Evolutionary conservation across 37 sponge, comb jelly and placozoan genomes (phyloP), one percentile per base, ranked within the genome.

Genomic region (Theonella swinhoei): DNA sequence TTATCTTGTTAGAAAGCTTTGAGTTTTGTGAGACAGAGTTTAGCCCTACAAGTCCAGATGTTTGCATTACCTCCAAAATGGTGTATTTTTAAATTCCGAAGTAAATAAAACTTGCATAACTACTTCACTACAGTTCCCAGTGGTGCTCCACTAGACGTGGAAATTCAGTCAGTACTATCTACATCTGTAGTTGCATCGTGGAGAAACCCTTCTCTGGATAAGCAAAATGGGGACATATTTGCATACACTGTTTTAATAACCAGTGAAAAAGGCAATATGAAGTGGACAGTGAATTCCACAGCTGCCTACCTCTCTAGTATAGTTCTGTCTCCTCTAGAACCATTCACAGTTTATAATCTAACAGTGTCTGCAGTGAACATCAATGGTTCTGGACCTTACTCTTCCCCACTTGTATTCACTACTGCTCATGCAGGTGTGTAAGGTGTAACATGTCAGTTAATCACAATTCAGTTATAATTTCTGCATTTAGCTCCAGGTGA

Each of bases 191-290:
- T 62, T 22, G 32, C 70, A 37, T 66, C 79, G 17, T 85, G 86
- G 86, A 40, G 30, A 0, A 65, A 72, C 23, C 87, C 87, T n/a
- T 33, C 74, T 38, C 33, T 7, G 1, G 42, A 33, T 9, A 0
- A 78, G 0, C 75, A 42, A 25, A 87, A 87, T 69, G 87, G 87
- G 39, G 54, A 62, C 30, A 78, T 87, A 17, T 47, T 47, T 7
- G 54, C 54, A 47, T 47, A 47, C 54, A 17, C 14, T 47, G 54
- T 47, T 14, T 47, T 14, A 17, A 14, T 47, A 14, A 14, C 14
- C 14, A 47, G 14, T 7, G 54, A 47, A 7, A 47, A 47, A 7
- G 54, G 14, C 7, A 7, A 47, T 7, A 17, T 47, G 54, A 47
- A 47, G 7, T 7, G 7, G 54, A 47, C 54, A 47, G 14, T 14